Base-by-base conservation (phyloP, 2,888 invertebrate genomes). In the Pollenia labialis region DNA sequence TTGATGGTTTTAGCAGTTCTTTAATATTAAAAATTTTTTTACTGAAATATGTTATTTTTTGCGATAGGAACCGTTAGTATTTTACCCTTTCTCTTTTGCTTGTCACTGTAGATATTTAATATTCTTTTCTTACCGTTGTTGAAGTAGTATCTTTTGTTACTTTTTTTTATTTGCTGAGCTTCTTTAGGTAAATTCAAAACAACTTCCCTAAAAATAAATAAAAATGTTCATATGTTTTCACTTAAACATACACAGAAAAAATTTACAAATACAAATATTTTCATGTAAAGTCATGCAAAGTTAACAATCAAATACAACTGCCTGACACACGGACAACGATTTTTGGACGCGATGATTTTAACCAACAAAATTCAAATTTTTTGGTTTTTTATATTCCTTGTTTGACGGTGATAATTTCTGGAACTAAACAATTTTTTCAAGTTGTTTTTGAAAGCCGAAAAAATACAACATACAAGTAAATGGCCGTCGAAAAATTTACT, bases 401-500 rank as follows among this genome's bases (percentile, higher is more conserved):
- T 60, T 56, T 56, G 16, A 9, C 76, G 46, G 56, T 72, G 56
- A 66, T 72, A 52, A 64, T 32, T 52, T 71, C 50, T 66, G 16
- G 56, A 12, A 32, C 74, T 58, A 48, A 40, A 12, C 58, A 40
- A 2, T 18, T 48, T 58, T 58, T 69, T 6, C 32, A 46, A 50
- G 48, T 58, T 62, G 68, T 68, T 71, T 52, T 4, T 10, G 40
- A 14, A 54, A 44, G 32, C 16, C 0, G 4, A 76, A 48, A n/a
- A 58, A 46, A 72, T 40, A 79, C 18, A 56, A 64, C 40, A 69
- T 62, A 69, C 46, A 32, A 54, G 12, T 52, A 12, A 48, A 69
- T 74, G 81, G 14, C 81, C 66, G 64, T 66, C 46, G 64, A 81
- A 80, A 85, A 50, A 81, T 85, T 84, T 72, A 85, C 58, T 87